Conservation (phyloP, 2,113 vertebrate species). For the Rissa tridactyla region DNA sequence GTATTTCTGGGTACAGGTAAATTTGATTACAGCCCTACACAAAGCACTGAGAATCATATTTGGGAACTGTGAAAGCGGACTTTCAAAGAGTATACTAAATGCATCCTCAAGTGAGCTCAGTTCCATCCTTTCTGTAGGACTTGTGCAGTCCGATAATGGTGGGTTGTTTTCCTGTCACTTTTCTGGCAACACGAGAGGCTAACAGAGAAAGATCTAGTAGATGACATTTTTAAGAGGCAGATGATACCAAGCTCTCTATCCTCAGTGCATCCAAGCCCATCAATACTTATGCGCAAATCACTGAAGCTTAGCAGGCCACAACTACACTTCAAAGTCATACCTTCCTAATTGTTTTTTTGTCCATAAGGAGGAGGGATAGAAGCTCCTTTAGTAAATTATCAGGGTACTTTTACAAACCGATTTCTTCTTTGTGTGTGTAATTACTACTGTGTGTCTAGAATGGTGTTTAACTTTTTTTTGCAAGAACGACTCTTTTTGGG, state of each 20-base stretch:
- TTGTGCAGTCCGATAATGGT: accelerated
- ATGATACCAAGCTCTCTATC: neutral
- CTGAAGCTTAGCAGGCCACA: neutral
- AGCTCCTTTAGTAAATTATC: neutral
- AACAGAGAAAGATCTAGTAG: neutral
- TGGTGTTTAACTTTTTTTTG: neutral
- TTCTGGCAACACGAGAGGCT: neutral
- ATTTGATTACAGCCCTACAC: neutral
- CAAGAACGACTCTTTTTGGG: neutral
- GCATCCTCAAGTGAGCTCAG: neutral
- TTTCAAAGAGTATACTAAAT: neutral
- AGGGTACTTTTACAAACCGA: neutral
- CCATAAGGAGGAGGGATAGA: neutral
- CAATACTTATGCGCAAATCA: neutral
- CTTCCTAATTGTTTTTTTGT: neutral
- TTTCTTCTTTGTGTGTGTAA: neutral
- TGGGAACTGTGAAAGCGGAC: neutral
- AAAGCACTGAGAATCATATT: neutral
- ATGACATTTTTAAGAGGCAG: neutral
- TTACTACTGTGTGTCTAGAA: neutral
- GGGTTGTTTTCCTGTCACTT: neutral
- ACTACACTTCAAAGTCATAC: neutral
- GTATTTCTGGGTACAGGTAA: neutral
- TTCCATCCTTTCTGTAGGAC: neutral
- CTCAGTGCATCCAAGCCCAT: neutral